These are phyloP conservation scores for Caligus rogercresseyi DNA, from an alignment of 1,140 invertebrate genomes.

Conservation along the genomic window DNA sequence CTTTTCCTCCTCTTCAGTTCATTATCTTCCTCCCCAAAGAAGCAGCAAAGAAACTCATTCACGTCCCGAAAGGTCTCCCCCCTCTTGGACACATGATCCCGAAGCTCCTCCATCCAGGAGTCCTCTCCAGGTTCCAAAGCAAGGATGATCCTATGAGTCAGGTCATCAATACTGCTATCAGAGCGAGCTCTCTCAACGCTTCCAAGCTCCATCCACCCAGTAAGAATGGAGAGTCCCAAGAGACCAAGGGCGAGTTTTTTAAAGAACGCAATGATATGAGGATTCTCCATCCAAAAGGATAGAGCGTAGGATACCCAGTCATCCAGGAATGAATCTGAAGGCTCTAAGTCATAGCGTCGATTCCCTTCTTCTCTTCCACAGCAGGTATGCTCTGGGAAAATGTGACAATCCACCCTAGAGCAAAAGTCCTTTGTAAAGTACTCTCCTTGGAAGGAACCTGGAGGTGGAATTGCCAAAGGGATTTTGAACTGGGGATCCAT, in stretches of 20 bases:
- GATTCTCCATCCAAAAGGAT: not conserved
- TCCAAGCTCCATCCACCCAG: not conserved
- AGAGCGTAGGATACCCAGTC: not conserved
- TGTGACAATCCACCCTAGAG: not conserved
- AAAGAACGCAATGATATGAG: not conserved
- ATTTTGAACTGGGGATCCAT: not conserved
- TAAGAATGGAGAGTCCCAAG: not conserved
- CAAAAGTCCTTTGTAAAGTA: not conserved
- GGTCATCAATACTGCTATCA: not conserved
- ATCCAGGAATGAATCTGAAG: not conserved
- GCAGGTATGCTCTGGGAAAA: not conserved
- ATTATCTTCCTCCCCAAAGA: too few relatives aligned
- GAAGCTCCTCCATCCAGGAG: not conserved
- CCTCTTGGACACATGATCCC: not conserved
- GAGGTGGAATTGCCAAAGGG: not conserved
- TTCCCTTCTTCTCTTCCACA: not conserved
- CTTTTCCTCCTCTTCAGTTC: too few relatives aligned
- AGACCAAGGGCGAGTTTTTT: not conserved
- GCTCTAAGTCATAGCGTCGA: not conserved
- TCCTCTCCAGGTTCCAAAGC: not conserved
- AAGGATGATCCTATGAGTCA: not conserved
- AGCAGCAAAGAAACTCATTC: not conserved
- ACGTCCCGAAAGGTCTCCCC: not conserved
- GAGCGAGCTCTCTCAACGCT: not conserved
- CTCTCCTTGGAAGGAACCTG: not conserved